These are phyloP conservation scores for Bubo scandiacus DNA, from an alignment of 2,113 vertebrate species.

Conservation along the genomic window DNA sequence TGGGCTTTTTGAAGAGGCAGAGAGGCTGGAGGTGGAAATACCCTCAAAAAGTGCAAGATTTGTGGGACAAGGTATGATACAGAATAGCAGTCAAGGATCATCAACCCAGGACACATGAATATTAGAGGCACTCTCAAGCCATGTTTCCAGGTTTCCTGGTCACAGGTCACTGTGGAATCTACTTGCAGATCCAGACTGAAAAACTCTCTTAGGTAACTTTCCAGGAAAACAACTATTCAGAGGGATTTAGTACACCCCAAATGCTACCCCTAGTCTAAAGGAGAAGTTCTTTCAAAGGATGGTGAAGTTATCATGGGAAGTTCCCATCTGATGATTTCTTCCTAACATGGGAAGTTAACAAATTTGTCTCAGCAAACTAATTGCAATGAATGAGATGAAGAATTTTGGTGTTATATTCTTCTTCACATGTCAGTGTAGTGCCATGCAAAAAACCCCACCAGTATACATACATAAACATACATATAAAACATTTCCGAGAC, in stretches of 20 bases:
- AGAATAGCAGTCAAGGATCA: background rate
- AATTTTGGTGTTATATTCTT: background rate
- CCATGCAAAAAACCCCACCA: background rate
- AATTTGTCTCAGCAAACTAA: background rate
- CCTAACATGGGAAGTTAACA: background rate
- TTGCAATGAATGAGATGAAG: background rate
- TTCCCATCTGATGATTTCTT: background rate
- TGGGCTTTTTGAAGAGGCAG: background rate
- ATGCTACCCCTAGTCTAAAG: background rate
- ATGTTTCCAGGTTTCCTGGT: background rate
- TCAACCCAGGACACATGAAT: background rate
- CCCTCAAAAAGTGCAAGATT: background rate
- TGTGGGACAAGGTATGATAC: accelerated
- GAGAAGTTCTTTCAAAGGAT: background rate
- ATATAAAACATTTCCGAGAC: background rate
- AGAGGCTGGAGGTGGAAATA: background rate
- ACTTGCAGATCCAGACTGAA: background rate
- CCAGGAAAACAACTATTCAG: background rate
- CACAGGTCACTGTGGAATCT: background rate
- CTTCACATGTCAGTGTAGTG: background rate
- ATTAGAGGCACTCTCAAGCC: background rate
- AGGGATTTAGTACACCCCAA: background rate
- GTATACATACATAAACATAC: background rate
- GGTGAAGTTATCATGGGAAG: background rate
- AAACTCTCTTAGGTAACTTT: background rate